Base-by-base conservation (phyloP, 2,113 vertebrate genomes). In the Grus americana region DNA sequence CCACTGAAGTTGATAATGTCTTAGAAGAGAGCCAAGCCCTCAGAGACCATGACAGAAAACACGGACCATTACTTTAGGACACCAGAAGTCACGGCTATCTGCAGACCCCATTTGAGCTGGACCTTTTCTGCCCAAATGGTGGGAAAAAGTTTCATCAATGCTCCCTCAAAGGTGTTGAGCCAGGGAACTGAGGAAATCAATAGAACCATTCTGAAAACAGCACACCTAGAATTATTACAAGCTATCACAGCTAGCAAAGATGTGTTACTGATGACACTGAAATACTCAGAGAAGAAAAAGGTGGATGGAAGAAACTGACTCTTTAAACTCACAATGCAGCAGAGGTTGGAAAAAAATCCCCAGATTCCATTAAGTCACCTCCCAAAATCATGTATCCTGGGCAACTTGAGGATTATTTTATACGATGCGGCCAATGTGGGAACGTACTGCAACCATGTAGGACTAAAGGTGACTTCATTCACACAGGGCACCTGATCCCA, bases 391-490 rank as follows among this genome's bases (percentile, higher is more conserved):
- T 2, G 26, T 50, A 79, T 50, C 83, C 79, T 4, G 2, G 81
- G 61, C 42, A 74, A 79, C 68, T 19, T 13, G 1, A 38, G 7
- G 18, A 70, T n/a, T 50, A 29, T 80, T 84, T 58, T 16, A 55
- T 29, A 46, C 0, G 8, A 70, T 2, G 1, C 0, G 0, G 47
- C 19, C 52, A 34, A 29, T 2, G 11, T 29, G 13, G 32, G 26
- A 46, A 21, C 9, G 61, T 21, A 79, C 52, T 74, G 70, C 66
- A 75, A 73, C 24, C 46, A 66, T 18, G 54, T 22, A 34, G 54
- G 54, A n/a, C 46, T 49, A 42, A 74, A 68, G 46, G 29, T 46
- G 50, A 73, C 50, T 88, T 93, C 65, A 61, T 68, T 42, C 61
- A 79, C 65, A 63, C 22, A 47, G 38, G 30, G 42, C 44, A 79